A percentile compares a stretch with the other conserved stretches of the same genome.
Evolutionary conservation across 2,888 invertebrate species (phyloP).

Genomic region (Hypolimnas misippus): DNA sequence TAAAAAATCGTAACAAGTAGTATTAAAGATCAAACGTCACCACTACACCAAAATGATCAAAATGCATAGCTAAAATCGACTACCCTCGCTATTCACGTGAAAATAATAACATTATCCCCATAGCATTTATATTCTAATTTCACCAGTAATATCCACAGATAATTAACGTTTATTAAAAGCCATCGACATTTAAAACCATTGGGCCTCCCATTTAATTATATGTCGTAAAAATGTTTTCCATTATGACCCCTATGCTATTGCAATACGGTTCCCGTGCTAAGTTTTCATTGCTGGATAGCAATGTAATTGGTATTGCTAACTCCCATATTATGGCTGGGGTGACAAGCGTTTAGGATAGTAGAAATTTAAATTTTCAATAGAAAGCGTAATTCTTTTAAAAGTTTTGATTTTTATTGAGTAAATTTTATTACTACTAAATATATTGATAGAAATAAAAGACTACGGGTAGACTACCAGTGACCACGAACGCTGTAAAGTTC

Average conservation of each 20-base stretch:
- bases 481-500: no score
- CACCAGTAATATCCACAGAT: conserved; percentile 4
- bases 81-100: not conserved
- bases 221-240: conserved; percentile 5
- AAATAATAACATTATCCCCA: conserved; percentile 1
- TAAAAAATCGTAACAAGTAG: no score
- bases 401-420: no score
- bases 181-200: conserved; percentile 9
- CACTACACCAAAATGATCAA: not conserved
- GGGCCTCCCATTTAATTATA: not conserved
- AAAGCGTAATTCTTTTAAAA: not conserved
- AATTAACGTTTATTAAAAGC: conserved; percentile 7
- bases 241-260: not conserved
- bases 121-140: conserved; percentile 10
- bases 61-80: not conserved
- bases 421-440: no score
- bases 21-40: no score
- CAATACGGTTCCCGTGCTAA: not conserved
- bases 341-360: not conserved
- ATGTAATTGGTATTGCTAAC: conserved; percentile 26
- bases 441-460: no score
- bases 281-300: conserved; percentile 10
- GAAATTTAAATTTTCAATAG: not conserved
- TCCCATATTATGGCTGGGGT: conserved; percentile 23
- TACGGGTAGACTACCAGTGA: no score